Evolutionary conservation across 2,113 vertebrate species (phyloP).

Genomic region (Chaetops frenatus): DNA sequence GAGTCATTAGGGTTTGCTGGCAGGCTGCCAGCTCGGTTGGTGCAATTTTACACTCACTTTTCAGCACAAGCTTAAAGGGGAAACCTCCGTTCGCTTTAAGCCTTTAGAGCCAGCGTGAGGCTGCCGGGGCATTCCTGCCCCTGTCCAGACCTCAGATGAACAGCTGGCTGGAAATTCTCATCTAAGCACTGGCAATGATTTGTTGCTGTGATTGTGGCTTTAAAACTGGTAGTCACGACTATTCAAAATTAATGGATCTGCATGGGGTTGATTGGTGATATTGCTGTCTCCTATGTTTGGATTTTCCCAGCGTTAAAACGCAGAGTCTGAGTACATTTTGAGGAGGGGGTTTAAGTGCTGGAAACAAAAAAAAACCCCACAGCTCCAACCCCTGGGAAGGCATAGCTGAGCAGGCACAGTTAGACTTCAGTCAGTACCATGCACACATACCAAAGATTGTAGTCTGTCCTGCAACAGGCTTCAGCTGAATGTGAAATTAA

Average conservation of each 20-base stretch:
- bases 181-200: conserved; percentile 22
- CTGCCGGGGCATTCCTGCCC: background rate
- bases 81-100: background rate
- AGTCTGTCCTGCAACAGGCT: conserved; percentile 21
- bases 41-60: conserved; percentile 30
- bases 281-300: background rate
- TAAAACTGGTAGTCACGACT: background rate
- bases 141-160: background rate
- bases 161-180: conserved; percentile 46
- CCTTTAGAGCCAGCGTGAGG: background rate
- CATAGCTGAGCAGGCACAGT: background rate
- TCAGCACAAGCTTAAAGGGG: conserved; percentile 29
- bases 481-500: background rate
- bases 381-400: background rate
- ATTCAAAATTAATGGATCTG: background rate
- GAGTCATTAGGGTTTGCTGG: conserved; percentile 33
- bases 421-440: background rate
- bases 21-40: background rate
- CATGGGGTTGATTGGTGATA: background rate
- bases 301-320: background rate
- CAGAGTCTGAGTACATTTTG: background rate
- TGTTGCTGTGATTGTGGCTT: background rate
- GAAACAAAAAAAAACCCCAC: background rate
- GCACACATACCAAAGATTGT: background rate
- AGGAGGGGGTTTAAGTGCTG: background rate